These are phyloP conservation scores for Pseudomyrmex flavicornis DNA, from an alignment of 1,140 invertebrate genomes.

Conservation along the genomic window DNA sequence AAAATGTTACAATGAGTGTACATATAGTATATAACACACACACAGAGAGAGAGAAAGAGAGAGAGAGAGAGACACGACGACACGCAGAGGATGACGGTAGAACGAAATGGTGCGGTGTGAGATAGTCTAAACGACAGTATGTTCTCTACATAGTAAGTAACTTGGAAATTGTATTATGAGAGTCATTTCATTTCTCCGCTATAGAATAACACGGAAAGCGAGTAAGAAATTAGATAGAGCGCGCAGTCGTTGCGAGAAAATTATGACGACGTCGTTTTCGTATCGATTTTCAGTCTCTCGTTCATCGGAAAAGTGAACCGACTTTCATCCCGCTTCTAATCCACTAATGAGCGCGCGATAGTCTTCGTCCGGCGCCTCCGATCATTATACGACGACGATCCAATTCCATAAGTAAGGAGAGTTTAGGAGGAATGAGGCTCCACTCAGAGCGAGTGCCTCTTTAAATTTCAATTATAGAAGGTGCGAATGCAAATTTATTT, in stretches of 20 bases:
- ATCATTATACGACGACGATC: slow-evolving; percentile 42
- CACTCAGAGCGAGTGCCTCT: slow-evolving; percentile 8
- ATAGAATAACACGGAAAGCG: background rate
- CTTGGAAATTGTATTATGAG: background rate
- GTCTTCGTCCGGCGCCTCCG: slow-evolving; percentile 1
- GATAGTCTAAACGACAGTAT: background rate
- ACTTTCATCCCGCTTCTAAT: slow-evolving; percentile 41
- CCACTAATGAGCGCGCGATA: slow-evolving; percentile 32
- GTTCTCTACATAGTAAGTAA: too few relatives aligned
- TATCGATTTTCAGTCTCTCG: slow-evolving; percentile 10
- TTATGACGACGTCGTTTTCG: background rate
- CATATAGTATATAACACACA: too few relatives aligned
- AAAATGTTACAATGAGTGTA: slow-evolving; percentile 49
- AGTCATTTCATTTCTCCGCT: background rate
- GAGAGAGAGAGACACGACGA: background rate
- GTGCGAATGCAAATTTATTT: slow-evolving; percentile 45
- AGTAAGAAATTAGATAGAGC: background rate
- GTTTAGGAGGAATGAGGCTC: background rate
- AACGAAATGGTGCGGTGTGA: background rate
- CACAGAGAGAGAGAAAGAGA: too few relatives aligned
- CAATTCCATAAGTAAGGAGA: slow-evolving; percentile 46
- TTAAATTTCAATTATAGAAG: slow-evolving; percentile 48
- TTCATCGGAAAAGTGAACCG: slow-evolving; percentile 1
- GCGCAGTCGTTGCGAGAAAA: background rate
- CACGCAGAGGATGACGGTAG: background rate